Conservation (phyloP, 2,888 invertebrate genomes). For the Brassicogethes aeneus region DNA sequence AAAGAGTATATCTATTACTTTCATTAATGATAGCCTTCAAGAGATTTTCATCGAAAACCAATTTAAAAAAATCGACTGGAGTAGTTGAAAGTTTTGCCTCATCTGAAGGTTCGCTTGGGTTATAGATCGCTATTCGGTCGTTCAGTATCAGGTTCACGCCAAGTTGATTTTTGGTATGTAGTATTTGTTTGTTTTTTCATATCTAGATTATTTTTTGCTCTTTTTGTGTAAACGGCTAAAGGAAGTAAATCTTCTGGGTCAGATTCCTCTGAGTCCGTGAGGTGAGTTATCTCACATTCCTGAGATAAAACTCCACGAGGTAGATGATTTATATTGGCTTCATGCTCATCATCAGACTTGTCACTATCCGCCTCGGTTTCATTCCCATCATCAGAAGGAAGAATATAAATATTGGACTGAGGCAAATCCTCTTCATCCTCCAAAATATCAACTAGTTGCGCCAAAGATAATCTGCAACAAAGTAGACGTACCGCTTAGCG, state of each 20-base stretch:
- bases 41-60: slow-evolving; percentile 12
- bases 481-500: too few species aligned
- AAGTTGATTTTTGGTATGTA: too few species aligned
- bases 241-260: slow-evolving; percentile 4
- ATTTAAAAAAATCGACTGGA: slow-evolving; percentile 6
- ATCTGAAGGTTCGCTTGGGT: too few species aligned
- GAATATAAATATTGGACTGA: slow-evolving; percentile 5
- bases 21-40: slow-evolving; percentile 7
- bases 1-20: slow-evolving; percentile 10
- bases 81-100: too few species aligned
- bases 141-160: too few species aligned
- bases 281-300: slow-evolving; percentile 4
- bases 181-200: too few species aligned
- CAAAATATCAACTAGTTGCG: slow-evolving; percentile 6
- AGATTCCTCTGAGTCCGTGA: slow-evolving; percentile 4
- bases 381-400: slow-evolving; percentile 6
- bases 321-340: slow-evolving; percentile 6
- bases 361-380: slow-evolving; percentile 7
- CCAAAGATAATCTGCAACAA: slow-evolving; percentile 5
- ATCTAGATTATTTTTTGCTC: too few species aligned
- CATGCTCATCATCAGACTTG: slow-evolving; percentile 6
- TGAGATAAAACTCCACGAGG: slow-evolving; percentile 6
- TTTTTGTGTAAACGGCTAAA: too few species aligned
- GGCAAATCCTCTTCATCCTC: slow-evolving; percentile 3
- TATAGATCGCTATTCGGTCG: too few species aligned